A percentile compares a stretch with the other conserved stretches of the same genome.
Conservation (phyloP, 2,113 vertebrate species). For the Scomber colias region DNA sequence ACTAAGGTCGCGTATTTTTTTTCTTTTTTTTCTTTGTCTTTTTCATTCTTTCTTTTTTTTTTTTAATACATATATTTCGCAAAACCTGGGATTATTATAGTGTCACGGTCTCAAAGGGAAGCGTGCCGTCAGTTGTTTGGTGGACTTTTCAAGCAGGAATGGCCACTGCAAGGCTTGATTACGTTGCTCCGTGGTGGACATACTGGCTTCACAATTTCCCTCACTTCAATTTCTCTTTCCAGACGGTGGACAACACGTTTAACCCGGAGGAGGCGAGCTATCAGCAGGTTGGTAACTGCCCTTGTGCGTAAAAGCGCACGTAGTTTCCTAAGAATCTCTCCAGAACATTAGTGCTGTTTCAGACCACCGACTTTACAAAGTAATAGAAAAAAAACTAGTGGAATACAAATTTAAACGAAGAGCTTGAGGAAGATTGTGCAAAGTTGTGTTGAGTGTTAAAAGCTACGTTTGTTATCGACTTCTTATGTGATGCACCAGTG, state of each 20-base stretch:
- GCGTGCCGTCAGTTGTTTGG: conserved; percentile 17
- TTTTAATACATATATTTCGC: not conserved
- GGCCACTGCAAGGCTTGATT: conserved; percentile 88
- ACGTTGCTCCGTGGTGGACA: conserved; percentile 95
- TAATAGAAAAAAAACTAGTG: not conserved
- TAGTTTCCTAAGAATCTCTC: conserved; percentile 22
- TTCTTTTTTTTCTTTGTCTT: not conserved
- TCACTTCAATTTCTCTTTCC: conserved; percentile 85
- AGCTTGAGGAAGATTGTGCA: no score
- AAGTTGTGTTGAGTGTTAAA: not conserved
- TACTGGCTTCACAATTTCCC: conserved; percentile 94
- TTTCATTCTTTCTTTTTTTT: no score
- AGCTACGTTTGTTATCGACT: no score
- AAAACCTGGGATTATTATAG: conserved; percentile 34
- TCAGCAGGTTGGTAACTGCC: conserved; percentile 87
- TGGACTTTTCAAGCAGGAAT: conserved; percentile 73
- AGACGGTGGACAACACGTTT: conserved; percentile 86
- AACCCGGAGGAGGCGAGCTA: conserved; percentile 88
- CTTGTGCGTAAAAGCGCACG: conserved; percentile 54
- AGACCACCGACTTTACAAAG: conserved; percentile 11
- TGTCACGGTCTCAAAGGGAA: conserved; percentile 16
- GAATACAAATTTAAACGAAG: not conserved
- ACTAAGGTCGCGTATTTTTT: not conserved
- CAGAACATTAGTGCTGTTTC: not conserved
- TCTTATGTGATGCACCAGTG: not conserved